Evolutionary conservation across 1,140 invertebrate species (phyloP).

Genomic region (Neotoxoptera formosana): DNA sequence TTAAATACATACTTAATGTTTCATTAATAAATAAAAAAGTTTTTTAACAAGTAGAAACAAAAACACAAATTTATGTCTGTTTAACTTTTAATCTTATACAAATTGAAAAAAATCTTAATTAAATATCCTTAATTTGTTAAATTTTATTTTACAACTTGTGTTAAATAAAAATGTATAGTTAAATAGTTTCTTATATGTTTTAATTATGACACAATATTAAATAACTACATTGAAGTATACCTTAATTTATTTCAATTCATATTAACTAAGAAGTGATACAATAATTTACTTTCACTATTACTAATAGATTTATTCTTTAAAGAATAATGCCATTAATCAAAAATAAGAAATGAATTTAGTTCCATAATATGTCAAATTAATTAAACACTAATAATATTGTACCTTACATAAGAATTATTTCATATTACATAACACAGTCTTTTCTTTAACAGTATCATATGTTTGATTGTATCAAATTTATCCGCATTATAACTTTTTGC

Average conservation of each 20-base stretch:
- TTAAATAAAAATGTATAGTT: conserved; percentile 24
- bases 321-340: conserved; percentile 45
- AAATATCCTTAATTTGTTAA: not conserved
- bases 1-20: not conserved
- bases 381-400: conserved; percentile 46
- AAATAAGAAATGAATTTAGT: conserved; percentile 43
- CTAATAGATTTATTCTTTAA: conserved; percentile 31
- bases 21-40: not conserved
- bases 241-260: conserved; percentile 41
- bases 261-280: conserved; percentile 25
- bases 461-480: conserved; percentile 53
- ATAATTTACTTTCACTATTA: conserved; percentile 55
- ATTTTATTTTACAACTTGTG: conserved; percentile 15
- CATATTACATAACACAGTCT: conserved; percentile 54
- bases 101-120: not conserved
- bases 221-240: not conserved
- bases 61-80: not conserved
- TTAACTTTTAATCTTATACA: not conserved
- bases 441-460: conserved; percentile 52
- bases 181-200: conserved; percentile 36
- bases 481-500: conserved; percentile 15
- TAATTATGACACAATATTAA: conserved; percentile 54
- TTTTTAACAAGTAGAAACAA: not conserved
- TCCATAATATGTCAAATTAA: conserved; percentile 53
- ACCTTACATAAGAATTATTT: conserved; percentile 41